A percentile compares a stretch with the other conserved stretches of the same genome.
Evolutionary conservation across 2,888 invertebrate species (phyloP).

Genomic region (Bimastos eiseni): DNA sequence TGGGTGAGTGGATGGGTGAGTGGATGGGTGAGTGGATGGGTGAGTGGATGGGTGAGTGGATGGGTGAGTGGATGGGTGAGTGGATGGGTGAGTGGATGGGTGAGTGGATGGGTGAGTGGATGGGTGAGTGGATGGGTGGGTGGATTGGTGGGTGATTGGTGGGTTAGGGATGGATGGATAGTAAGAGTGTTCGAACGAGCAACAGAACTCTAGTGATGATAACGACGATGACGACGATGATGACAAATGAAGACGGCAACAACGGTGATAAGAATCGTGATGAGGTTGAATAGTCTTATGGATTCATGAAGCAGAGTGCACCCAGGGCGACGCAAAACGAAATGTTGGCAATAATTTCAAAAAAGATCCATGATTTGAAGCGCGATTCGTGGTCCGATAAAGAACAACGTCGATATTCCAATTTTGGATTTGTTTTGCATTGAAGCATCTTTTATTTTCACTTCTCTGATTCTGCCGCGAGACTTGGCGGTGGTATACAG

Average conservation of each 20-base stretch:
- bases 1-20: neutral
- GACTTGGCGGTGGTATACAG: too few species aligned
- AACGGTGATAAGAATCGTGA: too few species aligned
- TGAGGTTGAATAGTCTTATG: neutral
- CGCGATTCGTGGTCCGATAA: neutral
- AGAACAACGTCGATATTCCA: neutral
- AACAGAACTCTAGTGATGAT: neutral
- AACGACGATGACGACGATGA: too few species aligned
- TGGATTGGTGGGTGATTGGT: too few species aligned
- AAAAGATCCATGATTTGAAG: neutral
- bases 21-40: fast-evolving
- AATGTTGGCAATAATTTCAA: neutral
- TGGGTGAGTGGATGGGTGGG: neutral
- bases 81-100: neutral
- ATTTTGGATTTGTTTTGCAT: neutral
- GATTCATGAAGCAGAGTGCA: neutral
- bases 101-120: neutral
- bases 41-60: neutral
- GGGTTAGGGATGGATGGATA: too few species aligned
- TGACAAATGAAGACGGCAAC: too few species aligned
- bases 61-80: neutral
- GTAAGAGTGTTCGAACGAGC: neutral
- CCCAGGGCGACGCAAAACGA: neutral
- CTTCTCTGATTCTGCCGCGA: neutral
- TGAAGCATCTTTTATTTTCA: neutral